These are phyloP conservation scores for Geotrypetes seraphini DNA, from an alignment of 2,797 vertebrate genomes.

Conservation along the genomic window DNA sequence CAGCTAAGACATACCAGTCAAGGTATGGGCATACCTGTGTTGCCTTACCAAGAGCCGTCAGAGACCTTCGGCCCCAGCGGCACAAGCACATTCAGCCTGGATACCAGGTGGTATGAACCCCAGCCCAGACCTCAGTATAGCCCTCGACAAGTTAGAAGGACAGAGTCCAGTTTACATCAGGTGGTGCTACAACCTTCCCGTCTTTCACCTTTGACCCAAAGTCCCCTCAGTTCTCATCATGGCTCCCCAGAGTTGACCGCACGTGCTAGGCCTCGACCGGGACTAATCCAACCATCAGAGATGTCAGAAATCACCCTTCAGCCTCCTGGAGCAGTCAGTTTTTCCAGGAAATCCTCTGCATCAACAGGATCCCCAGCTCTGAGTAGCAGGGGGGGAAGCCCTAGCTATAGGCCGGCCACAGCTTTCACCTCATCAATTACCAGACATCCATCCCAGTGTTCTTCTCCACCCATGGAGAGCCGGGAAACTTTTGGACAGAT, in stretches of 20 bases:
- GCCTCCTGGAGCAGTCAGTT: conserved; percentile 80
- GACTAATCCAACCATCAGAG: conserved; percentile 86
- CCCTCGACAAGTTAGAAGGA: conserved; percentile 82
- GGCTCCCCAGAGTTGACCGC: conserved; percentile 91
- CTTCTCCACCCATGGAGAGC: conserved; percentile 73
- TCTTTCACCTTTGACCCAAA: conserved; percentile 95
- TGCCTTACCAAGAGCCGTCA: conserved; percentile 95
- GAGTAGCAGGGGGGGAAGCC: conserved; percentile 70
- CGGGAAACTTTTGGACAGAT: conserved; percentile 88
- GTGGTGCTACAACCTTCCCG: conserved; percentile 95
- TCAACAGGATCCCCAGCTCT: conserved; percentile 81
- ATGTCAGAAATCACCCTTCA: conserved; percentile 87
- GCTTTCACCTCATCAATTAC: conserved; percentile 83
- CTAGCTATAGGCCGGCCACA: conserved; percentile 74
- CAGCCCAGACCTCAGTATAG: conserved; percentile 88
- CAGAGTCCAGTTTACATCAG: conserved; percentile 91
- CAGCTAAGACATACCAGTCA: conserved; percentile 98
- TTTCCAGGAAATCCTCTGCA: conserved; percentile 87
- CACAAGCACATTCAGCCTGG: conserved; percentile 94
- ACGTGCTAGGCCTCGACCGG: conserved; percentile 81
- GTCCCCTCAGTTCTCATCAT: conserved; percentile 89
- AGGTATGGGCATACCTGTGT: conserved; percentile 97
- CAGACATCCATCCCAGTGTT: conserved; percentile 81
- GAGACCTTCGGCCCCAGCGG: conserved; percentile 74
- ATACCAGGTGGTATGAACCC: conserved; percentile 92